These are phyloP conservation scores for Callocephalon fimbriatum DNA, from an alignment of 2,113 vertebrate genomes.

Conservation along the genomic window DNA sequence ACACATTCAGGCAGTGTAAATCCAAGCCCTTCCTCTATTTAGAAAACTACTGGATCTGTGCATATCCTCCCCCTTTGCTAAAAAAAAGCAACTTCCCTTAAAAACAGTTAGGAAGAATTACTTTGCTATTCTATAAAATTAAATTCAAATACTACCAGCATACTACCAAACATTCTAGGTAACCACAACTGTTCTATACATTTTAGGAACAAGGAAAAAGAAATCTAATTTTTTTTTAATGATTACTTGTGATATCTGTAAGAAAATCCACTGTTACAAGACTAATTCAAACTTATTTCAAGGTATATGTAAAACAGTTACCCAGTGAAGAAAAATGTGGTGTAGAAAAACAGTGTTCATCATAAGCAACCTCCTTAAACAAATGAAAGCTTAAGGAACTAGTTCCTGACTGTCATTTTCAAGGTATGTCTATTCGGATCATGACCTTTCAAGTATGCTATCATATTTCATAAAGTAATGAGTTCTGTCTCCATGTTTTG, in stretches of 20 bases:
- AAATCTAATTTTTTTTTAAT: neutral
- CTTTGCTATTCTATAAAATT: neutral
- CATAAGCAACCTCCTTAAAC: neutral
- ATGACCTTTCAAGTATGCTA: neutral
- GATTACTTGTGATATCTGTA: neutral
- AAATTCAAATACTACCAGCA: neutral
- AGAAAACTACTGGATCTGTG: neutral
- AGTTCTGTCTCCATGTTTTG: constrained; percentile 41
- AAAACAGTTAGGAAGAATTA: neutral
- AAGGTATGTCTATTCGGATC: neutral
- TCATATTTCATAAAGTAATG: neutral
- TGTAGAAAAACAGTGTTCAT: neutral
- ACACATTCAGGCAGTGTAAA: neutral
- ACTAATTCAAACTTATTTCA: neutral
- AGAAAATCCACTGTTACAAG: neutral
- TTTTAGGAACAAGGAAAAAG: neutral
- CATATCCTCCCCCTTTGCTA: neutral
- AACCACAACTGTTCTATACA: neutral
- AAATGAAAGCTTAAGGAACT: neutral
- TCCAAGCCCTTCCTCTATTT: neutral
- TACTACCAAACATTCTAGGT: neutral
- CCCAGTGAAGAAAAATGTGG: neutral
- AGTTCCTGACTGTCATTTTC: neutral
- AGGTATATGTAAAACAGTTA: neutral
- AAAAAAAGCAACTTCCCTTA: neutral